Evolutionary conservation across 2,113 vertebrate genomes (phyloP).

Genomic region (Paradisaea rubra): DNA sequence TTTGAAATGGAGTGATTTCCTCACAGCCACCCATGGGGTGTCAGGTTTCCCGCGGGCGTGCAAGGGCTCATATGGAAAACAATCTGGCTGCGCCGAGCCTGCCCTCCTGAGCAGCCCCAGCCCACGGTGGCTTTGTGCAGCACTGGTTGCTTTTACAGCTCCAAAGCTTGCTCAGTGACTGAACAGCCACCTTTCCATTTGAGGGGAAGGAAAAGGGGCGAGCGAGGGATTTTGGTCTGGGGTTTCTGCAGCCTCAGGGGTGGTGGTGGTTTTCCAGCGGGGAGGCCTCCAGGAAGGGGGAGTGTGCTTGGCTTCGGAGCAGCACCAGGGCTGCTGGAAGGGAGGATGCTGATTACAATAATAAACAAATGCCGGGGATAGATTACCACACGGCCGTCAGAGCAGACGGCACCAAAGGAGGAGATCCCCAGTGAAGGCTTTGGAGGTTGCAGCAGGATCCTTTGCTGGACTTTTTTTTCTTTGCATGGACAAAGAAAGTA

Average conservation of each 20-base stretch:
- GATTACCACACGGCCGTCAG: conserved; percentile 56
- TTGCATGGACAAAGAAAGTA: not conserved
- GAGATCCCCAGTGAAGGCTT: not conserved
- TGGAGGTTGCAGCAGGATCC: not conserved
- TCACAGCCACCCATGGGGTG: conserved; percentile 24
- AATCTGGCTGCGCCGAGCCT: not conserved
- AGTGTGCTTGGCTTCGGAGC: conserved; percentile 75
- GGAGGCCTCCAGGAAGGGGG: conserved; percentile 89
- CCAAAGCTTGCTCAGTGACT: not conserved
- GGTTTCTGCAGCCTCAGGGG: conserved; percentile 14
- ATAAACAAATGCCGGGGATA: conserved; percentile 86
- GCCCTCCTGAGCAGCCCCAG: not conserved
- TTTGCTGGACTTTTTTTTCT: not conserved
- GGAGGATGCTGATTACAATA: conserved; percentile 93
- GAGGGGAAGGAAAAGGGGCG: not conserved
- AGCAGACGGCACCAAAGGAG: conserved; percentile 1
- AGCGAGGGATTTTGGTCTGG: not conserved
- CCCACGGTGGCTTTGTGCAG: not conserved
- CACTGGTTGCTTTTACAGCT: not conserved
- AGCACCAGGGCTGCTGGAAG: conserved; percentile 76
- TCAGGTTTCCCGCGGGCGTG: conserved; percentile 27
- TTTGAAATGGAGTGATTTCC: conserved; percentile 2
- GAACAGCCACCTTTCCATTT: not conserved
- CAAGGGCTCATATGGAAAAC: conserved; percentile 3
- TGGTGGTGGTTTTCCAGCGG: conserved; percentile 45